Evolutionary conservation across 2,797 vertebrate species (phyloP).

Genomic region (Lophotriccus pileatus): DNA sequence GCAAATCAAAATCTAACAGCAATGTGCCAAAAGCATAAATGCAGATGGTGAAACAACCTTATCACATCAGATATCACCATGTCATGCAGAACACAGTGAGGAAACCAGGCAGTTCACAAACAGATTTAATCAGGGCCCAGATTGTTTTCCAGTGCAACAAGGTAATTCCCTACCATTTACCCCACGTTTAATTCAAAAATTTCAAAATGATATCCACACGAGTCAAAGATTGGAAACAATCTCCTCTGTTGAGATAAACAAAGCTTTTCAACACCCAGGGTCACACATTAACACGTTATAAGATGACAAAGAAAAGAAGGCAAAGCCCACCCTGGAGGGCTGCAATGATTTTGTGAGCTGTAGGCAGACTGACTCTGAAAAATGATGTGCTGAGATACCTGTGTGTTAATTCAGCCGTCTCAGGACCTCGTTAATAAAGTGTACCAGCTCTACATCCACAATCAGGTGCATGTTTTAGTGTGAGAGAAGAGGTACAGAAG

Average conservation of each 20-base stretch:
- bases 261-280: background rate
- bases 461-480: background rate
- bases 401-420: background rate
- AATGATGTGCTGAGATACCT: background rate
- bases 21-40: background rate
- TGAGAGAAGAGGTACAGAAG: background rate
- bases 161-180: background rate
- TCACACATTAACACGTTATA: accelerated
- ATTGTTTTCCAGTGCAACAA: background rate
- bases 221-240: background rate
- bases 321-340: background rate
- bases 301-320: background rate
- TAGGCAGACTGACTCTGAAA: background rate
- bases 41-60: background rate
- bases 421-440: background rate
- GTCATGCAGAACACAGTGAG: background rate
- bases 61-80: background rate
- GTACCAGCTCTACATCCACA: background rate
- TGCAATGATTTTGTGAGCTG: background rate
- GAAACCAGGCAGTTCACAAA: background rate
- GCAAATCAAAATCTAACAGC: background rate
- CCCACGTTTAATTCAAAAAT: background rate
- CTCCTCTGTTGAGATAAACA: background rate
- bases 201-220: background rate
- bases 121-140: background rate